Evolutionary conservation across 2,888 invertebrate genomes (phyloP), one percentile per base, ranked within the genome.

Genomic region (Apodemia hepburni): DNA sequence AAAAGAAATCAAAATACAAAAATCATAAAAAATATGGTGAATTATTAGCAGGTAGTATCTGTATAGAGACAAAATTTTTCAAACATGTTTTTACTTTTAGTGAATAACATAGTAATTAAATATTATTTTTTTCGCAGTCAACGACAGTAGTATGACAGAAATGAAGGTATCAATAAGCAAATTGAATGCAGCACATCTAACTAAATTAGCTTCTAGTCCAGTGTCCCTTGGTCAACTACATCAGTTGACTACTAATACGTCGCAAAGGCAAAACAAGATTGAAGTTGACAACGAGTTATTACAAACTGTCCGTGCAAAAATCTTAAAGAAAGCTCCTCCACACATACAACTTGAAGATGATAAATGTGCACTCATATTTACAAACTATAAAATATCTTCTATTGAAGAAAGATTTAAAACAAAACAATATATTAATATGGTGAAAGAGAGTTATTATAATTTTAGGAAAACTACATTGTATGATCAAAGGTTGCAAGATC

Each of bases 131-230:
- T 64, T 85, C 85, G 64, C 74, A 96, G 96, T 96, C 64, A 94
- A 94, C 42, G 87, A 93, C 59, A 85, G 88, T 62, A 90, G 90
- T 5, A 93, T 94, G 75, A 94, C 86, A 61, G 94, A 95, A 83
- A 93, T 93, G 18, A 94, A 93, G 77, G 94, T 96, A 1, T 92
- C 93, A 18, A 93, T 96, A 12, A 93, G 93, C 69, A 95, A 94
- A 72, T 81, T 96, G 42, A 94, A 92, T 72, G 93, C 95, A 7
- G 89, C 92, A 61, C 94, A 95, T 74, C 79, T 96, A 6, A 93
- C 95, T 15, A 89, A 94, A 68, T 89, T 96, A 63, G 93, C 95
- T 0, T 78, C 93, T 69, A 84, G 93, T 80, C 78, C 92, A 58
- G 91, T 93, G 0, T 91, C 92, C 58, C 81, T 94, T 47, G 92